Evolutionary conservation across 2,888 invertebrate genomes (phyloP).

Genomic region (Imbricaverruca yamaguchii): DNA sequence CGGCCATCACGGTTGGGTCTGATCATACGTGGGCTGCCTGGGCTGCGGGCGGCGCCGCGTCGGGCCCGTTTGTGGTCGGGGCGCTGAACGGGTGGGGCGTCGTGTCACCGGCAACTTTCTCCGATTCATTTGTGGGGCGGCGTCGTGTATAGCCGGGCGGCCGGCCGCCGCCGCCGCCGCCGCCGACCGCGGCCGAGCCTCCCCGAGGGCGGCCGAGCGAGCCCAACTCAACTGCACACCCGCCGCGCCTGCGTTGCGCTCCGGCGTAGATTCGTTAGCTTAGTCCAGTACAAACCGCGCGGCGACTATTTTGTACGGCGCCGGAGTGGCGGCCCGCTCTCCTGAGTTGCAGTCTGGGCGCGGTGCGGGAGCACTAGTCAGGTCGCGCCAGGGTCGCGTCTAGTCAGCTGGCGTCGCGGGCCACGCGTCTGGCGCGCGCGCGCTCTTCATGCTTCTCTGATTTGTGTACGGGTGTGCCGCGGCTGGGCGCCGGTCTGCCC

Average conservation of each 20-base stretch:
- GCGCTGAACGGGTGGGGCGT: not conserved
- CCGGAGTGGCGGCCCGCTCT: not conserved
- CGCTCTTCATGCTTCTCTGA: not conserved
- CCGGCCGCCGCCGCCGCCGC: not conserved
- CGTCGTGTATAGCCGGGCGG: not conserved
- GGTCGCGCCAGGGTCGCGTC: not conserved
- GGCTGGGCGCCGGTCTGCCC: no score
- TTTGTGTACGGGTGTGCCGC: no score
- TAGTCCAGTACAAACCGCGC: conserved; percentile 8
- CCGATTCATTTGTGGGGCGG: conserved; percentile 6
- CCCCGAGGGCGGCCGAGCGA: no score
- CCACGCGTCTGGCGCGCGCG: not conserved
- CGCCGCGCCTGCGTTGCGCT: not conserved
- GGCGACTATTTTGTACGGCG: not conserved
- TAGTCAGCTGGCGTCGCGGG: not conserved
- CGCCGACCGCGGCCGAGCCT: no score
- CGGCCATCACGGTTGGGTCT: no score
- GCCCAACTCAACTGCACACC: not conserved
- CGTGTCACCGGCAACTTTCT: not conserved
- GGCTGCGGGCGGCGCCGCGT: not conserved
- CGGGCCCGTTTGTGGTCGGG: not conserved
- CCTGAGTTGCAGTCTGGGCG: not conserved
- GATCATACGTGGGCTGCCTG: no score
- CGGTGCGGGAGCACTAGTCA: not conserved
- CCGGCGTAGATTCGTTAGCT: not conserved